Evolutionary conservation across 2,113 vertebrate genomes (phyloP).

Genomic region (Pandion haliaetus): DNA sequence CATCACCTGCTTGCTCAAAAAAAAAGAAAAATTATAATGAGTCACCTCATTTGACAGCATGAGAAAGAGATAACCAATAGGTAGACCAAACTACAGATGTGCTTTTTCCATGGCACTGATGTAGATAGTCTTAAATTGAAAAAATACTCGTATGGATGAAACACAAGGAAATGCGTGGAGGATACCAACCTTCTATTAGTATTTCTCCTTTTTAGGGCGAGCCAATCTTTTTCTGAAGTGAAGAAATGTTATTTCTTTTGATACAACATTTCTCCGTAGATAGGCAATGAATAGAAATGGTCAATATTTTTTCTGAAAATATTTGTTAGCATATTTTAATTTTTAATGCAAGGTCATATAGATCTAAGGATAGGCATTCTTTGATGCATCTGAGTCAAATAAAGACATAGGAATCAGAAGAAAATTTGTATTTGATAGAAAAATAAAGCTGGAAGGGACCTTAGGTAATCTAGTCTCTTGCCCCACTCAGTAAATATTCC

Average conservation of each 20-base stretch:
- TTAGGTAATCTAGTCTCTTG: not conserved
- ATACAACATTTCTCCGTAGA: not conserved
- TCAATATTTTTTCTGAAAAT: not conserved
- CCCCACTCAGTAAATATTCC: not conserved
- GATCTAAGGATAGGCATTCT: not conserved
- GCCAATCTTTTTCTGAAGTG: not conserved
- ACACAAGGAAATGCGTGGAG: not conserved
- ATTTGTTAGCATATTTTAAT: not conserved
- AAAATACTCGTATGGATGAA: not conserved
- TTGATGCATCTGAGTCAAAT: not conserved
- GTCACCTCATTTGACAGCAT: not conserved
- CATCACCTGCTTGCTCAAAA: not conserved
- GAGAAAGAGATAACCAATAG: not conserved
- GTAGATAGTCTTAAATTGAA: not conserved
- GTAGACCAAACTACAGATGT: not conserved
- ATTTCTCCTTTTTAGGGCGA: not conserved
- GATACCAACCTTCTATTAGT: not conserved
- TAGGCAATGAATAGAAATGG: not conserved
- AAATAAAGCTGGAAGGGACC: not conserved
- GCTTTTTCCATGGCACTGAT: not conserved
- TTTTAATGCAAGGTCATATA: not conserved
- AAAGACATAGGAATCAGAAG: not conserved
- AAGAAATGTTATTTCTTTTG: not conserved
- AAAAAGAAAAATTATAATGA: not conserved
- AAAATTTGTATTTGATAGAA: not conserved